These are phyloP conservation scores for Macrotis lagotis DNA, from an alignment of 2,113 vertebrate genomes.

Conservation along the genomic window DNA sequence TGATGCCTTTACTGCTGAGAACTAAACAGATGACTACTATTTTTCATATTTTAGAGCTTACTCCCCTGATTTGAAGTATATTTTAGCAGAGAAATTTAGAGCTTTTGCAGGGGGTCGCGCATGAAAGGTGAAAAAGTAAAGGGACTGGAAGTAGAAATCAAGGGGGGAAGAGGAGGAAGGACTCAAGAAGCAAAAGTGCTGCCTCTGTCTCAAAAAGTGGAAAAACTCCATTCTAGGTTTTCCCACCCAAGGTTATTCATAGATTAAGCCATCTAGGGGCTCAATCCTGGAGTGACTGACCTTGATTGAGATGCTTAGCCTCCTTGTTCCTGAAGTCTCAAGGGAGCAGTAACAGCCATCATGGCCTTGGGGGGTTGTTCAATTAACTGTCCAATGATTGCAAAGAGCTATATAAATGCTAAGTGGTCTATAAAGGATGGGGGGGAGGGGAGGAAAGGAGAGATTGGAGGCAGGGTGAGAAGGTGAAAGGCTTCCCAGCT, in stretches of 20 bases:
- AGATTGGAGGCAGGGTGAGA: background rate
- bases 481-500: background rate
- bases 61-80: background rate
- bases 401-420: slow-evolving; percentile 64
- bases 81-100: background rate
- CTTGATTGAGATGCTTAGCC: slow-evolving; percentile 63
- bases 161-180: background rate
- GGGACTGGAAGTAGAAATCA: background rate
- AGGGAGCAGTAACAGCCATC: background rate
- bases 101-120: background rate
- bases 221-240: background rate
- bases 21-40: background rate
- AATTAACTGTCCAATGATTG: slow-evolving; percentile 52
- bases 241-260: background rate
- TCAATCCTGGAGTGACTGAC: background rate
- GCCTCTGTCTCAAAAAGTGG: slow-evolving; percentile 16
- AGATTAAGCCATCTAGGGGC: background rate
- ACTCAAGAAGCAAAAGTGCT: background rate
- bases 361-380: slow-evolving; percentile 23
- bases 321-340: background rate
- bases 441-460: background rate
- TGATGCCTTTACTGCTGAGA: background rate
- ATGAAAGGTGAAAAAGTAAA: background rate
- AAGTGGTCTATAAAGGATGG: slow-evolving; percentile 7
- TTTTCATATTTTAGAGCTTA: background rate